Base-by-base conservation (phyloP, 2,113 vertebrate genomes). In the Mus musculus region DNA sequence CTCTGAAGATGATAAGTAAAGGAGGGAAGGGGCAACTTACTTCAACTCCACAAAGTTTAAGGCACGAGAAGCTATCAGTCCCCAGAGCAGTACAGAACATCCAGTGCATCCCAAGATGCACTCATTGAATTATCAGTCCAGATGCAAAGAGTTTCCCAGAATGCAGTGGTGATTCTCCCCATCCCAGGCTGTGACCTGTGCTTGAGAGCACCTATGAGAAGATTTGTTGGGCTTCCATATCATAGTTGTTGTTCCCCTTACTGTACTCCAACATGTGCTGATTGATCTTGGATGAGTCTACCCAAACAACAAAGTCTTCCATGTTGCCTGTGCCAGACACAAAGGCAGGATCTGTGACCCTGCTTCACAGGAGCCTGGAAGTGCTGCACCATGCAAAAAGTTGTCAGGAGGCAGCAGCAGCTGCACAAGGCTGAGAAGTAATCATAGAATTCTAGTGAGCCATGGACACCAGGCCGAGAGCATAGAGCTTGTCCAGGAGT, bases 221-320 rank as follows among this genome's bases (percentile, higher is more conserved):
- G 11, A 14, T 0, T 28, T 8, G 4, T 65, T 98, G 98, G 3
- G 97, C 98, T 0, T 98, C 98, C 96, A 99, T 89, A 77, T 98
- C 98, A 49, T 98, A 99, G 96, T 98, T 98, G 10, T 98, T 98
- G 0, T 98, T 98, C 98, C 99, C 99, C 52, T 99, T 99, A 59
- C 99, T 99, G 98, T 99, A 99, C 88, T 99, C 99, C 98, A 99
- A 98, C 59, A 99, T 99, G 65, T 99, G 99, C 95, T 98, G 99
- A 96, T 99, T 99, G 95, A 99, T 99, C 98, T 99, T 99, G 0
- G 99, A 99, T 0, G 99, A 99, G 94, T 99, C 99, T 85, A 99
- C 99, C 99, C 99, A 99, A 2, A 99, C 99, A 89, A 99, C 97
- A 94, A 99, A 99, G 89, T 99, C 99, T 98, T 99, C 99, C 98